Conservation (phyloP, 2,113 vertebrate genomes). For the Neolamprologus tretocephalus region DNA sequence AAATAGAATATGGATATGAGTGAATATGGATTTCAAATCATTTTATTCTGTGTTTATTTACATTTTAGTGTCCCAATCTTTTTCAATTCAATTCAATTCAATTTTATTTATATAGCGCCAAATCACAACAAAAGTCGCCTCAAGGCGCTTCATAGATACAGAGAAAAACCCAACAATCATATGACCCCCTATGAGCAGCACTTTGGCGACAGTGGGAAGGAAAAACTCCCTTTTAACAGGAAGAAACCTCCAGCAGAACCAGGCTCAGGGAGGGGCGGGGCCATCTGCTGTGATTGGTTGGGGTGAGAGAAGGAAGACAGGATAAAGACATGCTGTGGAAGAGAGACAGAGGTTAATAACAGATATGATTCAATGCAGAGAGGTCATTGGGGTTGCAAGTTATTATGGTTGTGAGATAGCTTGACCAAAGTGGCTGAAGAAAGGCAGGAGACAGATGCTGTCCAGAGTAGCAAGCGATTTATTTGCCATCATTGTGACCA, state of each 20-base stretch:
- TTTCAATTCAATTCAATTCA: background rate
- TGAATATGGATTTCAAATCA: background rate
- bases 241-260: background rate
- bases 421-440: background rate
- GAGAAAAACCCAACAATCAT: background rate
- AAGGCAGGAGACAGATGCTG: background rate
- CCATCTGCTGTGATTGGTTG: background rate
- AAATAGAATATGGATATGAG: background rate
- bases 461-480: background rate
- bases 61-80: background rate
- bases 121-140: background rate
- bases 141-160: background rate
- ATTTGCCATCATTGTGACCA: background rate
- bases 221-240: background rate
- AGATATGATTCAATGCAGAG: fast-evolving
- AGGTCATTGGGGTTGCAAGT: background rate
- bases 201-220: background rate
- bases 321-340: background rate
- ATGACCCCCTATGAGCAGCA: background rate
- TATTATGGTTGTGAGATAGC: background rate
- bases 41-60: background rate
- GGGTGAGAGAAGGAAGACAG: background rate
- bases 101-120: fast-evolving
- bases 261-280: background rate
- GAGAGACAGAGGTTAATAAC: fast-evolving